Evolutionary conservation across 2,113 vertebrate species (phyloP), one percentile per base, ranked within the genome.

Genomic region (Channa maculata): DNA sequence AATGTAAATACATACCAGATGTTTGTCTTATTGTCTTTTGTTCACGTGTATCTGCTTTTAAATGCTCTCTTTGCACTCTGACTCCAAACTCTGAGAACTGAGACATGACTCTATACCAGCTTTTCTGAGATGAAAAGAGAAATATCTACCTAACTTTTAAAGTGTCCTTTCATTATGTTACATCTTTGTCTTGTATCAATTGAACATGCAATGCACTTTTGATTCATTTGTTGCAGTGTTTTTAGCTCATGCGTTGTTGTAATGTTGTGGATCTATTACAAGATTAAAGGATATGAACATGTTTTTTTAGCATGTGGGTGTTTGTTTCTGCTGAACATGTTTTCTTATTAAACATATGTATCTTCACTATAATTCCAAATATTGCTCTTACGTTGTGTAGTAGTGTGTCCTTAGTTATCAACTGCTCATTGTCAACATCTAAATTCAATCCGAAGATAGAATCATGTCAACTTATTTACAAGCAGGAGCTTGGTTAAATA

Each of bases 1-100:
- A 81, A 83, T 87, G 75, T 67, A 61, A 75, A 79, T 41, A 61
- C 67, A 62, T 76, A 37, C 6, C 49, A 73, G 46, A 72, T 65
- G 12, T 70, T 8, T 58, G 44, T 74, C 11, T 45, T 43, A 37
- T 75, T 54, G n/a, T 76, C 36, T 53, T 43, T 57, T 43, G 11
- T 2, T 64, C 45, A 15, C 46, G 54, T 52, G n/a, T 63, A 14
- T 67, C 41, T 77, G 57, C 46, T 58, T 75, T 33, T 81, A 79
- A 79, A 86, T 83, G 70, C 73, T n/a, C 2, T 59, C 8, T 57
- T 33, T 14, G n/a, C 11, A 3, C 51, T 36, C 5, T 52, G 43
- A 61, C 48, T 59, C 38, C 10, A 41, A 46, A 61, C 44, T 84
- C 80, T 80, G 65, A 54, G 71, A 64, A 69, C 71, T 83, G 75